Conservation (phyloP, 2,113 vertebrate genomes). For the Phalacrocorax carbo region DNA sequence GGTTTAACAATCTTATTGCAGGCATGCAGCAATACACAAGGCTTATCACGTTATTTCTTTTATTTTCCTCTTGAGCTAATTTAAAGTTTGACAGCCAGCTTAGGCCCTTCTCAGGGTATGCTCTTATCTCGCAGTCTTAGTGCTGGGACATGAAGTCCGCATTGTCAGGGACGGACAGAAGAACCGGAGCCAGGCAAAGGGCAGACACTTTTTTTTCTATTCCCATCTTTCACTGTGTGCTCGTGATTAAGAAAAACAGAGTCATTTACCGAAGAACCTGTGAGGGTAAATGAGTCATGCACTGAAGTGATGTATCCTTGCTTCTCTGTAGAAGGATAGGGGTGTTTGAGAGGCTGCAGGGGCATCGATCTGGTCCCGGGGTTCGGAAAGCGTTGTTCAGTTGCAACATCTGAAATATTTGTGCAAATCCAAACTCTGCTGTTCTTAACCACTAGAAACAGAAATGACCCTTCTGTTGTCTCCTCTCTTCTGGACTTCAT, state of each 20-base stretch:
- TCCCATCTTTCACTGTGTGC: not conserved
- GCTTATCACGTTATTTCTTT: not conserved
- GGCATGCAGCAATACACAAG: not conserved
- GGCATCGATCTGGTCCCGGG: not conserved
- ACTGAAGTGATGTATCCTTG: not conserved
- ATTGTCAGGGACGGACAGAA: not conserved
- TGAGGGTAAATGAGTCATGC: not conserved
- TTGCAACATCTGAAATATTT: not conserved
- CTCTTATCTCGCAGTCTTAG: not conserved
- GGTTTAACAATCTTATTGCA: not conserved
- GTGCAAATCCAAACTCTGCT: not conserved
- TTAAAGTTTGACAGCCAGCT: not conserved
- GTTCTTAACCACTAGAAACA: not conserved
- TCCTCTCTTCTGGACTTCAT: not conserved
- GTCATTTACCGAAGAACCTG: not conserved
- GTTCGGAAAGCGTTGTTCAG: accelerated
- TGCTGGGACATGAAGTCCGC: not conserved
- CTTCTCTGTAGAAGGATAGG: not conserved
- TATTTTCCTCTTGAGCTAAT: not conserved
- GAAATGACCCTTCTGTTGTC: not conserved
- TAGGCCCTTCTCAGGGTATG: not conserved
- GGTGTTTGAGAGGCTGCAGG: not conserved
- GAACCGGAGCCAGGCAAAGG: not conserved
- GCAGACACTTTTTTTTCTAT: not conserved
- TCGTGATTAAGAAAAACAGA: not conserved